Evolutionary conservation across 2,888 invertebrate species (phyloP).

Genomic region (Siphlonurus alternatus): DNA sequence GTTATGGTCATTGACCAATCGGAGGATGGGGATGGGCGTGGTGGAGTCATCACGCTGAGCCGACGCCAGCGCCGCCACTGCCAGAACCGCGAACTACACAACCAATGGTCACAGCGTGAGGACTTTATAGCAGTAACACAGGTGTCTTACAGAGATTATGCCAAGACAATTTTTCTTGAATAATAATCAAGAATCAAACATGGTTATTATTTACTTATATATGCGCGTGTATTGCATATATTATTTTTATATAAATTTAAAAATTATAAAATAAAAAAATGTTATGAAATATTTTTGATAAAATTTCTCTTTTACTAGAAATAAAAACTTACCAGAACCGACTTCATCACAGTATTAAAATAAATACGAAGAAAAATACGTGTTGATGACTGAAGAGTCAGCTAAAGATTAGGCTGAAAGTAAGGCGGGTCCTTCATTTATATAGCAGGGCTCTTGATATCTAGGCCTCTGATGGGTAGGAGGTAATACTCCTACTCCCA

Average conservation of each 20-base stretch:
- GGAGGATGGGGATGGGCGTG: conserved; percentile 21
- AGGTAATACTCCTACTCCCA: neutral
- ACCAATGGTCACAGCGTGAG: neutral
- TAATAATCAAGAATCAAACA: too few relatives aligned
- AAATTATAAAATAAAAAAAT: neutral
- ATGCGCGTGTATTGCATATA: too few relatives aligned
- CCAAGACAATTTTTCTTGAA: too few relatives aligned
- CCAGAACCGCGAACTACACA: conserved; percentile 14
- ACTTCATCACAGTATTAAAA: neutral
- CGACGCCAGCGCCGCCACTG: conserved; percentile 17
- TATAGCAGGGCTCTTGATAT: neutral
- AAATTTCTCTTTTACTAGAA: too few relatives aligned
- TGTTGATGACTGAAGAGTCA: neutral
- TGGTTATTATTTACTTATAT: too few relatives aligned
- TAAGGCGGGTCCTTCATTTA: neutral
- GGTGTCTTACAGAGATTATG: too few relatives aligned
- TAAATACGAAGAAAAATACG: neutral
- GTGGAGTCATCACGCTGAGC: conserved; percentile 16
- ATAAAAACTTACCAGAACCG: neutral
- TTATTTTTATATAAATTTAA: too few relatives aligned
- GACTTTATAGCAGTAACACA: too few relatives aligned
- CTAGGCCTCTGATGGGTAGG: neutral
- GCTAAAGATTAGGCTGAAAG: neutral
- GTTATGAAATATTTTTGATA: too few relatives aligned
- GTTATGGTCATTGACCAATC: conserved; percentile 10